Percentiles rank a stretch among this genome's conserved stretches.
Conservation (phyloP, 2,113 vertebrate species). For the Hydropotes inermis region DNA sequence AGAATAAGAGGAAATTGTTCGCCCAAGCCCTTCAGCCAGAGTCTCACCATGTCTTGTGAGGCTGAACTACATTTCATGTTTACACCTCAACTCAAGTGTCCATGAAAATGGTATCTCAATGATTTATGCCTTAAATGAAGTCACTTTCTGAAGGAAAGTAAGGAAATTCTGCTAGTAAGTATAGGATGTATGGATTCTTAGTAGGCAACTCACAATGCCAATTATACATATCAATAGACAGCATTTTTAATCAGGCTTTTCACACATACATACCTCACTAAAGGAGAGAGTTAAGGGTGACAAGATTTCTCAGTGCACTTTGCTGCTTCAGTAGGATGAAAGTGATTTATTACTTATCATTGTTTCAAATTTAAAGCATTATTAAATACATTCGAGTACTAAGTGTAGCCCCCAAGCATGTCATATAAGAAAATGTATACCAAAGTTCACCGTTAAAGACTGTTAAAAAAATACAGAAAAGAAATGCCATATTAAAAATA, state of each 20-base stretch:
- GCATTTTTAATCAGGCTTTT: neutral
- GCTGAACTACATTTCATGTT: neutral
- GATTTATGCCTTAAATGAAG: neutral
- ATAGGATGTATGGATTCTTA: neutral
- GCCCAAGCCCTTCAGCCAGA: neutral
- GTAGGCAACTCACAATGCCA: neutral
- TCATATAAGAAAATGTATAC: neutral
- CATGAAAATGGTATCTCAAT: neutral
- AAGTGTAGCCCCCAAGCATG: neutral
- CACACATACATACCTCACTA: neutral
- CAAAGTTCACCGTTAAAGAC: neutral
- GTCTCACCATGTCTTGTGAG: fast-evolving
- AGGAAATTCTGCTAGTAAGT: neutral
- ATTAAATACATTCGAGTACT: neutral
- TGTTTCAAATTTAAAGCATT: neutral
- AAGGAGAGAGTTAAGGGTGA: neutral
- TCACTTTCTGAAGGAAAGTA: neutral
- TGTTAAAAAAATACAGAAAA: neutral
- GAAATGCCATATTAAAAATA: neutral
- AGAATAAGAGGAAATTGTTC: neutral
- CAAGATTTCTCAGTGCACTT: neutral
- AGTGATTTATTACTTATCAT: neutral
- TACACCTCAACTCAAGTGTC: neutral
- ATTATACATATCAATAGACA: neutral
- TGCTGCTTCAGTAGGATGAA: neutral